Conservation (phyloP, 2,797 vertebrate species). For the Lagodon rhomboides region DNA sequence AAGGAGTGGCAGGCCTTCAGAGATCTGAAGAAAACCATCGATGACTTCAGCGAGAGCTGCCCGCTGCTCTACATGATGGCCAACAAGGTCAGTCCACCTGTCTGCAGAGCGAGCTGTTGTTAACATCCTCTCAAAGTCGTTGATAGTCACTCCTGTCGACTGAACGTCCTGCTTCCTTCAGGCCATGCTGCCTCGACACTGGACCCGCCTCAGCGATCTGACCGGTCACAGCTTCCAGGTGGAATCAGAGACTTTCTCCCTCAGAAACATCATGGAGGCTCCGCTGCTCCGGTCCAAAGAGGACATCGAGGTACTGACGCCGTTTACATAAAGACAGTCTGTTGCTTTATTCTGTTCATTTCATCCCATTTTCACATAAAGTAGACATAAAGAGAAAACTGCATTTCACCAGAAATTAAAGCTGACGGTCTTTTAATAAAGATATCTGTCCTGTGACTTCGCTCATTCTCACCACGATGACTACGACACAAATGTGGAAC, state of each 20-base stretch:
- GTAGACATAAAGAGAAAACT: too few relatives aligned
- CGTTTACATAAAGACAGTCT: too few relatives aligned
- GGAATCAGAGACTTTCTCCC: constrained; percentile 84
- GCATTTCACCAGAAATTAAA: too few relatives aligned
- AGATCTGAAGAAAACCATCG: constrained; percentile 89
- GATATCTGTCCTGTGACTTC: too few relatives aligned
- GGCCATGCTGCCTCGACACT: constrained; percentile 89
- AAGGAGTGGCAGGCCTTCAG: constrained; percentile 91
- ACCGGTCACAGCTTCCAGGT: constrained; percentile 87
- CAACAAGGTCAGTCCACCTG: constrained; percentile 81
- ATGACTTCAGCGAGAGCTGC: constrained; percentile 90
- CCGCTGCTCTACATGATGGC: constrained; percentile 91
- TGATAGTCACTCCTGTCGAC: not conserved
- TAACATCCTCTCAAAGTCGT: not conserved
- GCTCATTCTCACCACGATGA: too few relatives aligned
- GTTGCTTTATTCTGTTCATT: too few relatives aligned
- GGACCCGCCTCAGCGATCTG: constrained; percentile 85
- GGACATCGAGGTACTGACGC: constrained; percentile 87
- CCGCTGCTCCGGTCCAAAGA: constrained; percentile 88
- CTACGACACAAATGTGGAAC: too few relatives aligned
- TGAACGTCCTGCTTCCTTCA: constrained; percentile 45
- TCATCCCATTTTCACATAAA: too few relatives aligned
- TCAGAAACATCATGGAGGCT: constrained; percentile 87
- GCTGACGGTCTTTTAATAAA: too few relatives aligned
- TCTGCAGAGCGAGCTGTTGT: not conserved